phyloP scores from a whole-genome alignment of 2,797 vertebrate genomes.

The Cuniculus paca region DNA sequence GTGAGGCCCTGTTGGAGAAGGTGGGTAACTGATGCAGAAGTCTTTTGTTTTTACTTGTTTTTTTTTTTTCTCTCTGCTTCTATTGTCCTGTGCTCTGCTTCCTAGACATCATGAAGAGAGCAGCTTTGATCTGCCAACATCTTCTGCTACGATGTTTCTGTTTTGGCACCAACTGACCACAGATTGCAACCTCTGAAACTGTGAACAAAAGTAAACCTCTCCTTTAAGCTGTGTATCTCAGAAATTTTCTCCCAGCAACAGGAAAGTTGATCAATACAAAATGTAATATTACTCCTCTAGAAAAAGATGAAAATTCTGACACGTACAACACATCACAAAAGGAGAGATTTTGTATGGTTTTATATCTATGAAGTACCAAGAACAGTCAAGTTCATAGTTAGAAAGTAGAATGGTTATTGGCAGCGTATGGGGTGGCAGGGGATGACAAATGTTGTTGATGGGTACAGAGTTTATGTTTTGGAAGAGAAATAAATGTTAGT shows the following conservation, averaged over 20 bases:
- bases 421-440: neutral
- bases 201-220: neutral
- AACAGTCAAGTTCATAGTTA: neutral
- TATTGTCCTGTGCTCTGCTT: neutral
- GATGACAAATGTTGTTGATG: neutral
- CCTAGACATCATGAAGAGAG: neutral
- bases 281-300: neutral
- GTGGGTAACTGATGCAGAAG: neutral
- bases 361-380: neutral
- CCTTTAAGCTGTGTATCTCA: neutral
- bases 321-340: neutral
- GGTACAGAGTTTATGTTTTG: neutral
- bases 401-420: neutral
- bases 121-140: neutral
- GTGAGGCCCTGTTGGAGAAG: neutral
- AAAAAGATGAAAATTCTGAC: neutral
- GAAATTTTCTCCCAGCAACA: neutral
- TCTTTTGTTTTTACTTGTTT: too few relatives aligned
- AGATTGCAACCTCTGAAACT: neutral
- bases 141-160: neutral
- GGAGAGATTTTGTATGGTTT: neutral
- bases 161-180: neutral
- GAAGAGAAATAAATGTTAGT: neutral
- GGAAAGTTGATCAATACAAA: neutral
- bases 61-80: neutral